Evolutionary conservation across 2,113 vertebrate genomes (phyloP).

Genomic region (Otocyon megalotis): DNA sequence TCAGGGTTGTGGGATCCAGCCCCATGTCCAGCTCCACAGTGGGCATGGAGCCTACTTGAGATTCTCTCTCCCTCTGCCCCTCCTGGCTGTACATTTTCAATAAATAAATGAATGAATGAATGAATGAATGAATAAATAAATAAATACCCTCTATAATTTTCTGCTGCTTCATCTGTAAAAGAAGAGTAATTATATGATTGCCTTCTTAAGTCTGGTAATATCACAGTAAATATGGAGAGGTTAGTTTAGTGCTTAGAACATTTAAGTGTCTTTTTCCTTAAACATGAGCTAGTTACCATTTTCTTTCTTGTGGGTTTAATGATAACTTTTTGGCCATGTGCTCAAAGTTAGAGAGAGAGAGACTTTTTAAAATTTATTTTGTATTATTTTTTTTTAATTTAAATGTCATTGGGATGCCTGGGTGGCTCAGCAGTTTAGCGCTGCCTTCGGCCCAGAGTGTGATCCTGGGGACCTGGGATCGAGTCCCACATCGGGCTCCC

Average conservation of each 20-base stretch:
- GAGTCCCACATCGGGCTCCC: no score
- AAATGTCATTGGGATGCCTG: background rate
- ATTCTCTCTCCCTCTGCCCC: background rate
- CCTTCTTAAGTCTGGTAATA: background rate
- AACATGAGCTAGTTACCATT: background rate
- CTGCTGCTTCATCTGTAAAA: background rate
- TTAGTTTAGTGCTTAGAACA: background rate
- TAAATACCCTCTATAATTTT: background rate
- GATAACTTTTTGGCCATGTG: background rate
- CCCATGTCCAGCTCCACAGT: no score
- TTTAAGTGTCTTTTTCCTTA: background rate
- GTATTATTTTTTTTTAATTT: background rate
- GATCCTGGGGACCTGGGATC: no score
- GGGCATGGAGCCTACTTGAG: background rate
- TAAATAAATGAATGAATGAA: no score
- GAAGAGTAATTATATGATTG: background rate
- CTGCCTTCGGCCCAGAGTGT: no score
- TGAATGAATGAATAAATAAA: background rate
- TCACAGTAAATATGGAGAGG: fast-evolving
- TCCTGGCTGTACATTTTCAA: background rate
- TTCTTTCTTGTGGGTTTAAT: background rate
- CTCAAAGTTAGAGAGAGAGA: background rate
- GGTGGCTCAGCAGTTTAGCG: no score
- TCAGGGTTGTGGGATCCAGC: background rate
- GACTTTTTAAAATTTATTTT: background rate